Evolutionary conservation across 2,797 vertebrate species (phyloP).

Genomic region (Rhyacichthys aspro): DNA sequence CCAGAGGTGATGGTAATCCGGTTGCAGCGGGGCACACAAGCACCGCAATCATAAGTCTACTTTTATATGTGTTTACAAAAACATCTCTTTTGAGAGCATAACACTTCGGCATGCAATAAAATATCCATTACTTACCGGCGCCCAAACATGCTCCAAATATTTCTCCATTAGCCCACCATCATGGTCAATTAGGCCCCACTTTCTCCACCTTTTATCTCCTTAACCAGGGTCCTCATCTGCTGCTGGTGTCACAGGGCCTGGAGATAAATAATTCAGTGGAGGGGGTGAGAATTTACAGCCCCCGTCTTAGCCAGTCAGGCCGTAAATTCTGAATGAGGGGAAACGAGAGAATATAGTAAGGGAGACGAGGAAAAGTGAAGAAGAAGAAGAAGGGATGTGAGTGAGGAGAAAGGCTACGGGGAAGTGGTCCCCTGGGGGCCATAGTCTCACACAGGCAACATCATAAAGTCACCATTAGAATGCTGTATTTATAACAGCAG

Average conservation of each 20-base stretch:
- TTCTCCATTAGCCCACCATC: slow-evolving; percentile 93
- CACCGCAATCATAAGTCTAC: slow-evolving; percentile 23
- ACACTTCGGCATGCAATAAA: slow-evolving; percentile 37
- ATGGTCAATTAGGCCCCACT: slow-evolving; percentile 93
- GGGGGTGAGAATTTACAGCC: slow-evolving; percentile 85
- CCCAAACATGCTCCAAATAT: slow-evolving; percentile 77
- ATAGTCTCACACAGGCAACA: slow-evolving; percentile 91
- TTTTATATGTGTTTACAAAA: slow-evolving; percentile 44
- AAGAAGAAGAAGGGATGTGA: slow-evolving; percentile 57
- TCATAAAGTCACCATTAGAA: slow-evolving; percentile 96
- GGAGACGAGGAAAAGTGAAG: slow-evolving; percentile 56
- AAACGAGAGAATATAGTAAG: slow-evolving; percentile 66
- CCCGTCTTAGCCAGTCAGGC: slow-evolving; percentile 82
- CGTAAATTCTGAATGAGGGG: slow-evolving; percentile 92
- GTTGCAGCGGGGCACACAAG: slow-evolving; percentile 28
- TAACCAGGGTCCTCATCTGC: slow-evolving; percentile 93
- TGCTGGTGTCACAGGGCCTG: slow-evolving; percentile 90
- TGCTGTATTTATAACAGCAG: slow-evolving; percentile 89
- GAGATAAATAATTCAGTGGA: slow-evolving; percentile 91
- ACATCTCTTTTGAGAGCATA: slow-evolving; percentile 31
- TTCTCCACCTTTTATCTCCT: slow-evolving; percentile 93
- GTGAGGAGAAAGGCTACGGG: slow-evolving; percentile 72
- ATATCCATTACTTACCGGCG: slow-evolving; percentile 21
- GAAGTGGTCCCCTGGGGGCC: slow-evolving; percentile 88
- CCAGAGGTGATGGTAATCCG: slow-evolving; percentile 25